A percentile compares a stretch with the other conserved stretches of the same genome.
These are phyloP conservation scores for Hassar affinis DNA, from an alignment of 2,113 vertebrate species.

Conservation along the genomic window DNA sequence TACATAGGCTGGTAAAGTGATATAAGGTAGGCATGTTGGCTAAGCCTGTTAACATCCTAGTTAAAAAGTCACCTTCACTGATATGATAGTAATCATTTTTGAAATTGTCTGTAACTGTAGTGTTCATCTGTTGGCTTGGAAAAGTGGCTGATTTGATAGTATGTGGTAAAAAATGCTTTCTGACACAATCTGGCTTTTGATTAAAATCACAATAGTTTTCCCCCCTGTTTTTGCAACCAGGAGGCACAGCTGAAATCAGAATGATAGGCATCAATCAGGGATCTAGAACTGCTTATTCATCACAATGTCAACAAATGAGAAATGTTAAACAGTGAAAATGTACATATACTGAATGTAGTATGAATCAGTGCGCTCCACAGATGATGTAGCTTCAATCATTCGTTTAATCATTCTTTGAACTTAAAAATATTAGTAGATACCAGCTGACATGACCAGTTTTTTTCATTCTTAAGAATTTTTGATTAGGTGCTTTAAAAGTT, in stretches of 20 bases:
- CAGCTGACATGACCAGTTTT: background rate
- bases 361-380: background rate
- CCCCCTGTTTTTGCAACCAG: background rate
- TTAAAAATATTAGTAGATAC: background rate
- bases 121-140: too few species aligned
- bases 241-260: background rate
- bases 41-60: too few species aligned
- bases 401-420: background rate
- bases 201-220: too few species aligned
- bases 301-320: background rate
- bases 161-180: too few species aligned
- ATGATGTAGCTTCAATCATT: background rate
- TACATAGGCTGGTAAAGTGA: too few species aligned
- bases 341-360: background rate
- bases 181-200: too few species aligned
- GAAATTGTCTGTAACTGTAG: too few species aligned
- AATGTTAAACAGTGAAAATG: background rate
- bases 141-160: too few species aligned
- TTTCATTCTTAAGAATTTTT: background rate
- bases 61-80: too few species aligned
- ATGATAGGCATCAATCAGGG: background rate
- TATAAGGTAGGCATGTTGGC: too few species aligned
- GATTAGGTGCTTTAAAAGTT: background rate
- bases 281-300: background rate
- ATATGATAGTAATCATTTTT: too few species aligned